phyloP scores from a whole-genome alignment of 2,797 vertebrate species.

The Dromococcyx pavoninus region DNA sequence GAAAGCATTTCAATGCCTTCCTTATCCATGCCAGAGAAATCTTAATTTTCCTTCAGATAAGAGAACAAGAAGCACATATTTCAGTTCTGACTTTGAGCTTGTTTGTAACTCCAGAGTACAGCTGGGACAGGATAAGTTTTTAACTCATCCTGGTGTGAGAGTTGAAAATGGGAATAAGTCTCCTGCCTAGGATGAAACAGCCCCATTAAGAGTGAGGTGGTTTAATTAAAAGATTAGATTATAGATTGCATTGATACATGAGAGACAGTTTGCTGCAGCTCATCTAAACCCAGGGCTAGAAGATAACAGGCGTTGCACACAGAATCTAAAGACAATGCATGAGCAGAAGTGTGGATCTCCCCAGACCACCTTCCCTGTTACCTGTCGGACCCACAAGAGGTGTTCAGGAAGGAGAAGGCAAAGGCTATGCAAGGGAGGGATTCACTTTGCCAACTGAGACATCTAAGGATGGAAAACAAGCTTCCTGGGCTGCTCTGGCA shows the following conservation, averaged over 20 bases:
- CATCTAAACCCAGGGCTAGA: not conserved
- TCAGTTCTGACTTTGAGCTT: not conserved
- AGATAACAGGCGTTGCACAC: not conserved
- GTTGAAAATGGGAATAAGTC: not conserved
- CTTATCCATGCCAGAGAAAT: not conserved
- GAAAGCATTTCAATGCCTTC: not conserved
- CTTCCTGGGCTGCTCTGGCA: not conserved
- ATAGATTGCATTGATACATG: not conserved
- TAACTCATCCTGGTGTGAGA: not conserved
- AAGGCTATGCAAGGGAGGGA: not conserved
- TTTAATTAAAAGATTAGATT: not conserved
- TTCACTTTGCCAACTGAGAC: fast-evolving
- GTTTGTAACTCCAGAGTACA: not conserved
- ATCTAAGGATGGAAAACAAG: not conserved
- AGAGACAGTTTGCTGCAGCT: not conserved
- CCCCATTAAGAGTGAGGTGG: not conserved
- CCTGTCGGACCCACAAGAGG: fast-evolving
- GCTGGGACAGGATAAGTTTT: not conserved
- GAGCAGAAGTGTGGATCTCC: not conserved
- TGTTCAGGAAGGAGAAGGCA: not conserved
- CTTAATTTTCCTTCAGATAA: not conserved
- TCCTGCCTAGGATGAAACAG: not conserved
- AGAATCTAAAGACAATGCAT: not conserved
- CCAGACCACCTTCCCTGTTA: fast-evolving
- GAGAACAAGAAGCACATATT: not conserved